phyloP scores from a whole-genome alignment of 1,140 invertebrate species.

The Cylas formicarius region DNA sequence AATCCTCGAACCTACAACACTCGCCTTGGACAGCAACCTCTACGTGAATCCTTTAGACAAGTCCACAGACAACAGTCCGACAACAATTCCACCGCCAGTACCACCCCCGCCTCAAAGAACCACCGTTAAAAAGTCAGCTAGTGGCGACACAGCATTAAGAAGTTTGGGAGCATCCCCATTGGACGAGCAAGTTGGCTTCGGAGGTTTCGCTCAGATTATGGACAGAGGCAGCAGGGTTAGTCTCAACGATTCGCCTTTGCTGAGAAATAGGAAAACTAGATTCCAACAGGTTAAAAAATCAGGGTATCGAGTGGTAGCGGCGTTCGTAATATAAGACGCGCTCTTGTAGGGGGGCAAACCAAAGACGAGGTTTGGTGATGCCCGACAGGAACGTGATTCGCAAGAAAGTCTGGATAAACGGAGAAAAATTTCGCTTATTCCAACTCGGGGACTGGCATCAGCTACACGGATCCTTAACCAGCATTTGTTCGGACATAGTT shows the following conservation, averaged over 20 bases:
- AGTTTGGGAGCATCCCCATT: conserved; percentile 47
- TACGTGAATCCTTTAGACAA: conserved; percentile 86
- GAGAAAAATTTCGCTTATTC: conserved; percentile 52
- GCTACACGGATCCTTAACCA: conserved; percentile 68
- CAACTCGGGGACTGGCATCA: conserved; percentile 58
- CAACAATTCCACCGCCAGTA: conserved; percentile 19
- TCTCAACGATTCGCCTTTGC: conserved; percentile 60
- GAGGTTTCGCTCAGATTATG: conserved; percentile 44
- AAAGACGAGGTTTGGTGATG: conserved; percentile 41
- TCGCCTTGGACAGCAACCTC: conserved; percentile 65
- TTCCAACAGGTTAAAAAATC: conserved; percentile 53
- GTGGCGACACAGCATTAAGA: conserved; percentile 61
- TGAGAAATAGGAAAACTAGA: conserved; percentile 78
- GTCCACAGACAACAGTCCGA: conserved; percentile 44
- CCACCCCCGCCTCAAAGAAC: conserved; percentile 34
- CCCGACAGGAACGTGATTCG: conserved; percentile 42
- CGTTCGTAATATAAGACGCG: conserved; percentile 6
- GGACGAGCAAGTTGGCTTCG: conserved; percentile 45
- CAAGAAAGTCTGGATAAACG: conserved; percentile 47
- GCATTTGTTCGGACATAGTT: conserved; percentile 61
- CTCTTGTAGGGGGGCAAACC: conserved; percentile 34
- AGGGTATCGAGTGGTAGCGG: too few species aligned
- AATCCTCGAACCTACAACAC: conserved; percentile 44
- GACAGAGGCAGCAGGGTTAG: conserved; percentile 54
- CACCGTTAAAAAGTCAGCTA: conserved; percentile 67